Evolutionary conservation across 2,888 invertebrate species (phyloP).

Genomic region (Tineola bisselliella): DNA sequence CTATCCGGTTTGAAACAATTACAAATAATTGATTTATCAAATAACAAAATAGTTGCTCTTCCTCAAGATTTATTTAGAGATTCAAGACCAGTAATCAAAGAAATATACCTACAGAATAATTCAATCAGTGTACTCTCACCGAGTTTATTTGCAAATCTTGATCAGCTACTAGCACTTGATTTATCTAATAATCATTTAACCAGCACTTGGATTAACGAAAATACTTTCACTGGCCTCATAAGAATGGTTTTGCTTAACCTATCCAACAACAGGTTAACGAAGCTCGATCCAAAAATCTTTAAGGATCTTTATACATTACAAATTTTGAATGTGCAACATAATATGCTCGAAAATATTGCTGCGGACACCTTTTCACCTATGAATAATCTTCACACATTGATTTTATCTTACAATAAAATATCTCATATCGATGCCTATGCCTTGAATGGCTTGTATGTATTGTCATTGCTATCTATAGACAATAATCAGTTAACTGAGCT

Average conservation of each 20-base stretch:
- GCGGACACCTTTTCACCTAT: conserved; percentile 90
- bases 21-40: conserved; percentile 87
- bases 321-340: conserved; percentile 85
- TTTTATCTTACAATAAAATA: conserved; percentile 86
- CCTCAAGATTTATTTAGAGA: conserved; percentile 88
- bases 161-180: conserved; percentile 83
- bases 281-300: conserved; percentile 84
- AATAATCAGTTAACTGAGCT: conserved; percentile 85
- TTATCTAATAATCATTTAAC: conserved; percentile 87
- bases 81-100: conserved; percentile 80
- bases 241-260: conserved; percentile 87
- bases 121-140: conserved; percentile 87
- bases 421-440: conserved; percentile 86
- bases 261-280: conserved; percentile 84
- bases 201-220: conserved; percentile 85
- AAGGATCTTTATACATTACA: conserved; percentile 86
- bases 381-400: conserved; percentile 90
- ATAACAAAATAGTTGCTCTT: conserved; percentile 88
- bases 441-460: conserved; percentile 86
- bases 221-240: conserved; percentile 87
- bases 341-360: conserved; percentile 82
- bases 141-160: conserved; percentile 85
- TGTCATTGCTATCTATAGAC: conserved; percentile 85
- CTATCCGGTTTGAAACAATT: conserved; percentile 82
- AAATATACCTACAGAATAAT: conserved; percentile 91